These are phyloP conservation scores for Camelus bactrianus DNA, from an alignment of 2,113 vertebrate species.

Conservation along the genomic window DNA sequence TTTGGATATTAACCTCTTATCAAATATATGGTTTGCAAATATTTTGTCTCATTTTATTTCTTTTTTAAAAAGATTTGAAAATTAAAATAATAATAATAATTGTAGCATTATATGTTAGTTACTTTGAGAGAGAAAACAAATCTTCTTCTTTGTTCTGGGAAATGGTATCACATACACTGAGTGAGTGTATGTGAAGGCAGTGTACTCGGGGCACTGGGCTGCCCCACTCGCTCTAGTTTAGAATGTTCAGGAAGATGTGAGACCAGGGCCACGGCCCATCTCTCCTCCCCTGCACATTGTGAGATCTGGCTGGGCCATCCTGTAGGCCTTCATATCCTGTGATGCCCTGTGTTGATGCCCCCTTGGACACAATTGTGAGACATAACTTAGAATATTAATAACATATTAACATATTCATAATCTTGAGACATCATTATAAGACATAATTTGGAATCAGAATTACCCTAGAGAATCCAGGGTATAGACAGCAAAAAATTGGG, in stretches of 20 bases:
- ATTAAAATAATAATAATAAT: not conserved
- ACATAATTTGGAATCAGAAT: not conserved
- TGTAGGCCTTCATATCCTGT: not conserved
- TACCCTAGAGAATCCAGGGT: not conserved
- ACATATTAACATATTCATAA: no score
- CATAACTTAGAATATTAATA: not conserved
- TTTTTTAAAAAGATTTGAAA: not conserved
- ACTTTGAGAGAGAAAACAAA: not conserved
- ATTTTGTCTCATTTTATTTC: not conserved
- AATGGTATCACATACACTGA: no score
- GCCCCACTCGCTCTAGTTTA: not conserved
- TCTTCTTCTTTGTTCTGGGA: not conserved
- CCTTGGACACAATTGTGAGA: not conserved
- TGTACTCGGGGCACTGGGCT: not conserved
- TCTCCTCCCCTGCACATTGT: no score
- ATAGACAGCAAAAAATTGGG: not conserved
- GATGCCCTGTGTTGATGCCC: rapidly evolving
- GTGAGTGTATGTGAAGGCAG: not conserved
- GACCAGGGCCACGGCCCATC: not conserved
- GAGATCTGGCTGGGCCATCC: not conserved
- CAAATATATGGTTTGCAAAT: not conserved
- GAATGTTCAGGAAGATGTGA: not conserved
- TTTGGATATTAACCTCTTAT: not conserved
- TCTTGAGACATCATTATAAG: not conserved
- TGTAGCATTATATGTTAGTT: not conserved